Base-by-base conservation (phyloP, 2,797 vertebrate genomes). In the Phyllotis vaccarum region DNA sequence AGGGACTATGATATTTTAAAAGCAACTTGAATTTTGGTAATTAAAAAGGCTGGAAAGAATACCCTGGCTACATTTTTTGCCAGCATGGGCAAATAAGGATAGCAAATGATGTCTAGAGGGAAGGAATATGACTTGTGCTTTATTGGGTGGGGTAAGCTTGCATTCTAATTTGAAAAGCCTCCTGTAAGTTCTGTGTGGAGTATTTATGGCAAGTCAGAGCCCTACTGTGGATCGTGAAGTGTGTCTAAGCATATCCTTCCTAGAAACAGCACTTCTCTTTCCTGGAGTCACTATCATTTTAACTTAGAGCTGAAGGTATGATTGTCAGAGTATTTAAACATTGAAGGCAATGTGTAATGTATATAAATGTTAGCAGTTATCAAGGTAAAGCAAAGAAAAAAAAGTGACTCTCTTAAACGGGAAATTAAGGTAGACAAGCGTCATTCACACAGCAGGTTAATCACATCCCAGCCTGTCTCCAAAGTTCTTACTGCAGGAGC, bases 21-120 rank as follows among this genome's bases (percentile, higher is more conserved):
- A 98, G 97, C 97, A 98, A 98, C 98, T 97, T 97, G 97, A 96
- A 98, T 98, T 98, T 98, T 98, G 98, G 98, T 98, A 98, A 98
- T 98, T 98, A 98, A 98, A 98, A 98, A 98, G 98, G 88, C 97
- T 98, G 97, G 97, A 98, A 98, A 96, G 96, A 98, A 97, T 94
- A 97, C 96, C 98, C 97, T 98, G 97, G 96, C 96, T 97, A 94
- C 97, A 97, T 98, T 98, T 98, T 72, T 98, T 97, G 88, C 97
- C 93, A 96, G 95, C 87, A 80, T 95, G 97, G 94, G 96, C 98
- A 98, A 98, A 98, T 98, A 98, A 96, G 96, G 97, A 92, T 96
- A 96, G 96, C 80, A 96, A 97, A 97, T 96, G 95, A 88, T 96
- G 86, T 97, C 97, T 98, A 95, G 96, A 97, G 85, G 96, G 89